These are phyloP conservation scores for Podarcis siculus DNA, from an alignment of 2,797 vertebrate species.

Conservation along the genomic window DNA sequence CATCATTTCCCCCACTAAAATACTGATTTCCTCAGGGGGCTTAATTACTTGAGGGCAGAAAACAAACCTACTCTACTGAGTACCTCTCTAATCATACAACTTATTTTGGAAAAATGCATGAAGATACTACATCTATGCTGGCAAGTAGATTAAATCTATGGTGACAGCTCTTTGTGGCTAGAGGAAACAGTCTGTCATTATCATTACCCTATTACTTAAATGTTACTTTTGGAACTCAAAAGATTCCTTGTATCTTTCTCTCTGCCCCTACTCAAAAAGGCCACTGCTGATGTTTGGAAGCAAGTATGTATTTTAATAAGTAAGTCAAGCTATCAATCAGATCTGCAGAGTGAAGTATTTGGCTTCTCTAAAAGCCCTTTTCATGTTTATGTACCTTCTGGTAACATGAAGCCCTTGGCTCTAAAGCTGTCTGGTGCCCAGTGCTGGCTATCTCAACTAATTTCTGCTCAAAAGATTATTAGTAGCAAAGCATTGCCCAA, in stretches of 20 bases:
- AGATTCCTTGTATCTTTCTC: neutral
- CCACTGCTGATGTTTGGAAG: neutral
- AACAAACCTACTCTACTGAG: neutral
- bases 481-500: conserved; percentile 23
- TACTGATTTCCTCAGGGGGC: neutral
- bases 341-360: conserved; percentile 39
- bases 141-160: conserved; percentile 10
- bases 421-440: neutral
- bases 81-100: conserved; percentile 36
- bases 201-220: conserved; percentile 21
- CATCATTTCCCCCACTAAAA: neutral
- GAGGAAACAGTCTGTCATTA: conserved; percentile 34
- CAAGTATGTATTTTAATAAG: conserved; percentile 26
- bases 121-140: neutral
- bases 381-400: conserved; percentile 31
- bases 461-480: conserved; percentile 33
- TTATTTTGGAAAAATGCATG: conserved; percentile 31
- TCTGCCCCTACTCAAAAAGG: conserved; percentile 30
- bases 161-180: conserved; percentile 30
- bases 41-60: neutral
- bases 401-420: neutral
- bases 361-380: conserved; percentile 38
- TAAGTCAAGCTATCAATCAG: conserved; percentile 36
- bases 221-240: conserved; percentile 27
- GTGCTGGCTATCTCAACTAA: conserved; percentile 11